Base-by-base conservation (phyloP, 2,888 invertebrate species). In the Drosophila nr. perissopoda region DNA sequence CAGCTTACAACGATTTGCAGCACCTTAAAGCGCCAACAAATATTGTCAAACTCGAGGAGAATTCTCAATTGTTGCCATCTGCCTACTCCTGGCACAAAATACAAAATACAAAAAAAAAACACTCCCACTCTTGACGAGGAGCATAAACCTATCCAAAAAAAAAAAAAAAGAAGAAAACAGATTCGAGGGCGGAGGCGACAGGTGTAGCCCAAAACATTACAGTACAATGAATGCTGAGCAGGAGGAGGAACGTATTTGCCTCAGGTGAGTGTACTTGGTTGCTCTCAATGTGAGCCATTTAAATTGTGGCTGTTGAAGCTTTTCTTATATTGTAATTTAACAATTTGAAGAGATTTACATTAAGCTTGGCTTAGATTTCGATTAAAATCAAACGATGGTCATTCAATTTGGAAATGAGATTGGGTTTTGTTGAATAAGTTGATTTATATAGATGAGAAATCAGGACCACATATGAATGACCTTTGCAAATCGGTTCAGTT, bases 241-340 rank as follows among this genome's bases (percentile, higher is more conserved):
- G 76, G 86, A 89, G 70, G 90, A 83, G 74, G 87, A 87, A 65
- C 80, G 87, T 54, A 67, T 87, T 64, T 87, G 89, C 80, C 84
- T 87, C 69, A 89, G 87, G 87, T 87, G 76, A 90, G 87, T 89
- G 21, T 38, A 6, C 38, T n/a, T n/a, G 27, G 38, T 29, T 40
- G 61, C 45, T 48, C 34, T 62, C 31, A 36, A 29, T 56, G 65
- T 51, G 48, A 53, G 51, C 40, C 38, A 56, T 49, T 49, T 27
- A 21, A 56, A 33, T 51, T 65, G 61, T 53, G 69, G 18, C 45
- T 61, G 52, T 5, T 51, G 31, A 51, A 53, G 31, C 31, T 57
- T 25, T 53, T 59, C 52, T 73, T 36, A 38, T 60, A 29, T 45
- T 42, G 66, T 73, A 59, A 77, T 67, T 73, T 57, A 51, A 52